These are phyloP conservation scores for Anguilla obscura DNA, from an alignment of 2,797 vertebrate species.

Conservation along the genomic window DNA sequence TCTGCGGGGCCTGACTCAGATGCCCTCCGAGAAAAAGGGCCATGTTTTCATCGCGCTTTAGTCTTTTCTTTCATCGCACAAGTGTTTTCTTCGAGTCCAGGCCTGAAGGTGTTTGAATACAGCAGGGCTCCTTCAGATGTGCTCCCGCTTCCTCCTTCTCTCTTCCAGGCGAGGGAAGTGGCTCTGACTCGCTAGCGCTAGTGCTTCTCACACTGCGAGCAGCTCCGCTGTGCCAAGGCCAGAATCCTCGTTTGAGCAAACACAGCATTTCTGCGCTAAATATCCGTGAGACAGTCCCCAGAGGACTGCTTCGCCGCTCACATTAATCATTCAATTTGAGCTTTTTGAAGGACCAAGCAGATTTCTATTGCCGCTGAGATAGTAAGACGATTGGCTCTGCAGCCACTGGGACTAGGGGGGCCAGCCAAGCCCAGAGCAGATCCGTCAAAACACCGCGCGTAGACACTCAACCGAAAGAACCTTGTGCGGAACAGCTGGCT, in stretches of 20 bases:
- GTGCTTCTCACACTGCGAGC: background rate
- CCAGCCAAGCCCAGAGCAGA: constrained; percentile 12
- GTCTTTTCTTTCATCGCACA: background rate
- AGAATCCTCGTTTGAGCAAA: constrained; percentile 29
- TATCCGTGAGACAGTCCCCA: constrained; percentile 30
- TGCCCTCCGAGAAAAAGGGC: background rate
- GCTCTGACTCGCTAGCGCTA: background rate
- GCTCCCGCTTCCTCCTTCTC: background rate
- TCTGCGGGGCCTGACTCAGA: background rate
- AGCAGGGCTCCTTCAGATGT: background rate
- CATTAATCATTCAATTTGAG: constrained; percentile 39
- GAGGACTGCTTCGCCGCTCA: constrained; percentile 13
- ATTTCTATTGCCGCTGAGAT: constrained; percentile 25
- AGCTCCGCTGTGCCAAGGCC: constrained; percentile 14
- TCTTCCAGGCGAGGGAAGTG: background rate
- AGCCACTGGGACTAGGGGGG: background rate
- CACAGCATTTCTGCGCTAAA: constrained; percentile 38
- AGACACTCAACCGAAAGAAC: constrained; percentile 5
- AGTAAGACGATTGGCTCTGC: background rate
- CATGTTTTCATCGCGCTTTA: background rate
- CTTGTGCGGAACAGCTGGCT: background rate
- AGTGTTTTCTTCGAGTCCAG: background rate
- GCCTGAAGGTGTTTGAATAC: background rate
- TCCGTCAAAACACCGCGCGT: constrained; percentile 5
- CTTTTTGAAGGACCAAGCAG: constrained; percentile 27